Evolutionary conservation across 2,888 invertebrate species (phyloP), one percentile per base, ranked within the genome.

Genomic region (Nysson spinosus): DNA sequence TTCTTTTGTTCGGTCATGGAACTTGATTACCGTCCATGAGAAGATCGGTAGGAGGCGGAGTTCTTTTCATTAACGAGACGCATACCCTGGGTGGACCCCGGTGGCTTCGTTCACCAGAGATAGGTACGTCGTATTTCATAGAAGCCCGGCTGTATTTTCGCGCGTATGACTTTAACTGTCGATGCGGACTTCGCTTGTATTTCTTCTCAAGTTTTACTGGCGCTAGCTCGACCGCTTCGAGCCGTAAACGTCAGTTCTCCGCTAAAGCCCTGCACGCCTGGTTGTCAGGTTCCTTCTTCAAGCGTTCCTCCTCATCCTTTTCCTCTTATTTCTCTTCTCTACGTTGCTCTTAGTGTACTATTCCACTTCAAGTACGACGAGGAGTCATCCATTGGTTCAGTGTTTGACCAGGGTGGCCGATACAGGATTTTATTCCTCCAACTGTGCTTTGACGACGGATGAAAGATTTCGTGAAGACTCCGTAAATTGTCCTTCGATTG

Each of bases 141-240:
- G 77, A 79, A 75, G 76, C 74, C 77, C 69, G 78, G 79, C 65
- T 80, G 76, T 84, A 85, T 85, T 85, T 85, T 84, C 83, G 81
- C 81, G 82, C 83, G 79, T 83, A 84, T 82, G 84, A 85, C 84
- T 84, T 85, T 85, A 85, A 85, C 82, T 81, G 81, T 83, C 82
- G 83, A 83, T 81, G 80, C 70, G 78, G 67, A 82, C 75, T 79
- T 82, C 76, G 80, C 77, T 80, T 83, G 77, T 83, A 80, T 82
- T 84, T 81, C 79, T 83, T 76, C 76, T 79, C 69, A 76, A 79
- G 79, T 83, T 83, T 83, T 83, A 83, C 82, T 81, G 80, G 75
- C 82, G 78, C 81, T 77, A 78, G 77, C 75, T 79, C 74, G 79
- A 77, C 77, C 78, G 80, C 77, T 76, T 70, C 51, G 69, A 75